Evolutionary conservation across 2,113 vertebrate species (phyloP).

Genomic region (Galbula dea): DNA sequence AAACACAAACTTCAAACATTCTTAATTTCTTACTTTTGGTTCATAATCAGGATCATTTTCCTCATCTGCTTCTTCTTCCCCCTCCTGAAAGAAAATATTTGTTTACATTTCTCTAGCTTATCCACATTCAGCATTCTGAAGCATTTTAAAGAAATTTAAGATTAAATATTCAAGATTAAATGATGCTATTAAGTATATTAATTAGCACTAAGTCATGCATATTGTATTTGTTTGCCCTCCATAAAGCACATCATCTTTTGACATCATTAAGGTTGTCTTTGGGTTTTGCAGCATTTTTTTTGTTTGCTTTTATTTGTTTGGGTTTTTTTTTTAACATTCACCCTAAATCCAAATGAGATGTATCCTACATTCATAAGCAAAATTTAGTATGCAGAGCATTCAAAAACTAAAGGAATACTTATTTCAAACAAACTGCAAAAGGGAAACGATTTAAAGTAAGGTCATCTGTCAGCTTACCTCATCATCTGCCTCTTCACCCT

Average conservation of each 20-base stretch:
- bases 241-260: not conserved
- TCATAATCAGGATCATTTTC: constrained; percentile 98
- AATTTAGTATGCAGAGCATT: not conserved
- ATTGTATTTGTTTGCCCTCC: not conserved
- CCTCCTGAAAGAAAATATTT: constrained; percentile 80
- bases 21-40: constrained; percentile 84
- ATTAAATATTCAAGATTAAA: not conserved
- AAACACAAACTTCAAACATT: not conserved
- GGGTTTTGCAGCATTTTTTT: not conserved
- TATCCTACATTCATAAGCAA: not conserved
- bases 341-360: not conserved
- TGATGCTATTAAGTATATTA: not conserved
- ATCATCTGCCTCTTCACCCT: constrained; percentile 97
- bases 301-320: not conserved
- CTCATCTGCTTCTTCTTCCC: constrained; percentile 97
- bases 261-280: not conserved
- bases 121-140: not conserved
- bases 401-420: not conserved
- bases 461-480: constrained; percentile 82
- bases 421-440: not conserved
- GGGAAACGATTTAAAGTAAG: not conserved
- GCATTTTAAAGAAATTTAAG: not conserved
- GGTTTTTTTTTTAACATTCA: not conserved
- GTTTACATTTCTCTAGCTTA: not conserved
- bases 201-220: not conserved